Evolutionary conservation across 2,113 vertebrate genomes (phyloP).

Genomic region (Phalacrocorax carbo): DNA sequence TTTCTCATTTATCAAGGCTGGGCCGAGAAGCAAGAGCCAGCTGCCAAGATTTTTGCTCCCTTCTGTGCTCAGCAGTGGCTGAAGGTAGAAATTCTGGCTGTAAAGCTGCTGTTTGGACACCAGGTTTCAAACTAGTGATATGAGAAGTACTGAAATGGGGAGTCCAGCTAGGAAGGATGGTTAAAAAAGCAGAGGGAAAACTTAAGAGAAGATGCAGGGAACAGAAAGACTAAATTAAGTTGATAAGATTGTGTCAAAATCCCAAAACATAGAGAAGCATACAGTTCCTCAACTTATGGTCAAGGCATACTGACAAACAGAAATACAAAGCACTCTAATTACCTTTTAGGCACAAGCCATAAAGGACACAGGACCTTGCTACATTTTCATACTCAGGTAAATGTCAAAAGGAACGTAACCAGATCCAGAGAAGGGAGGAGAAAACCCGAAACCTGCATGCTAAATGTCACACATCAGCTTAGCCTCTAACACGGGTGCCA

Average conservation of each 20-base stretch:
- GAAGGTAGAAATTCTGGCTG: background rate
- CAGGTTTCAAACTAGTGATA: background rate
- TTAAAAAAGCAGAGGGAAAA: background rate
- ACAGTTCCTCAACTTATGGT: background rate
- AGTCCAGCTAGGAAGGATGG: background rate
- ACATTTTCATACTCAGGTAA: conserved; percentile 28
- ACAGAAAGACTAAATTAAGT: background rate
- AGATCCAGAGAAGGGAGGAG: conserved; percentile 24
- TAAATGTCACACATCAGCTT: conserved; percentile 55
- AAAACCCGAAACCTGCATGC: background rate
- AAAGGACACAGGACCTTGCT: background rate
- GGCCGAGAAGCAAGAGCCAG: background rate
- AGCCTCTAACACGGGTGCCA: background rate
- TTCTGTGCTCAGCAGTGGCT: background rate
- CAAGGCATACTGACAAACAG: background rate
- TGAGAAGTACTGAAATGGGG: background rate
- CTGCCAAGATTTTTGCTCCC: conserved; percentile 21
- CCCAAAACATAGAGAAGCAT: background rate
- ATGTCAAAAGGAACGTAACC: conserved; percentile 45
- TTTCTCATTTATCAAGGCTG: conserved; percentile 12
- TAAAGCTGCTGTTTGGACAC: background rate
- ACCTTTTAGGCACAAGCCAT: background rate
- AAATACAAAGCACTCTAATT: background rate
- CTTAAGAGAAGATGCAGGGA: background rate
- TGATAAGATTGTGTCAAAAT: background rate